phyloP scores from a whole-genome alignment of 2,888 invertebrate genomes.

The Amaurobius ferox region DNA sequence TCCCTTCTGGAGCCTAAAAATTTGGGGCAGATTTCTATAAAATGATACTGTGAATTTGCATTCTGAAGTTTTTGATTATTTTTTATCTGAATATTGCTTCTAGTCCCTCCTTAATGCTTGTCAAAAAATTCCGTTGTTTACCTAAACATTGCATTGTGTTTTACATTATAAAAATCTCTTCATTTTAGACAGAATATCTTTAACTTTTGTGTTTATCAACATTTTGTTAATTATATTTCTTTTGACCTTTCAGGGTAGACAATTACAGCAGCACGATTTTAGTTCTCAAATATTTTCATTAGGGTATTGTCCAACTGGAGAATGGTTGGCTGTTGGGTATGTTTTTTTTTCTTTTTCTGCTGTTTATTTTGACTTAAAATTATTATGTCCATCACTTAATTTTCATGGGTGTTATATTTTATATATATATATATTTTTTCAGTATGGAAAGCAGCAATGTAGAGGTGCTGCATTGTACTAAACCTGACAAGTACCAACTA shows the following conservation, averaged over 20 bases:
- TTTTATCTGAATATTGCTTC: no score
- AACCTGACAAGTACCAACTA: conserved; percentile 94
- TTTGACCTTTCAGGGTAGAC: conserved; percentile 82
- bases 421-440: conserved; percentile 31
- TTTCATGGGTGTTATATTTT: background rate
- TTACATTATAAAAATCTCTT: no score
- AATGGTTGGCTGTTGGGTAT: conserved; percentile 94
- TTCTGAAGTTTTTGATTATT: no score
- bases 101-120: no score
- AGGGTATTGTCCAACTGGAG: conserved; percentile 95
- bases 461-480: conserved; percentile 92
- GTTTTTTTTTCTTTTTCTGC: conserved; percentile 58
- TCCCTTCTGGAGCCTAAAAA: no score
- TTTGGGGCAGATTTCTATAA: no score
- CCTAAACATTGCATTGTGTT: no score
- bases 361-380: background rate
- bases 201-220: no score
- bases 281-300: conserved; percentile 94
- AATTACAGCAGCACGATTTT: conserved; percentile 95
- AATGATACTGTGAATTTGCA: no score
- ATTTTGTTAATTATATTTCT: background rate
- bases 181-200: no score
- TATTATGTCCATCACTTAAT: no score
- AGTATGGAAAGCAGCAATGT: conserved; percentile 96
- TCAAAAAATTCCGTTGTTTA: no score